Evolutionary conservation across 1,140 invertebrate species (phyloP).

Genomic region (Euschistus heros): DNA sequence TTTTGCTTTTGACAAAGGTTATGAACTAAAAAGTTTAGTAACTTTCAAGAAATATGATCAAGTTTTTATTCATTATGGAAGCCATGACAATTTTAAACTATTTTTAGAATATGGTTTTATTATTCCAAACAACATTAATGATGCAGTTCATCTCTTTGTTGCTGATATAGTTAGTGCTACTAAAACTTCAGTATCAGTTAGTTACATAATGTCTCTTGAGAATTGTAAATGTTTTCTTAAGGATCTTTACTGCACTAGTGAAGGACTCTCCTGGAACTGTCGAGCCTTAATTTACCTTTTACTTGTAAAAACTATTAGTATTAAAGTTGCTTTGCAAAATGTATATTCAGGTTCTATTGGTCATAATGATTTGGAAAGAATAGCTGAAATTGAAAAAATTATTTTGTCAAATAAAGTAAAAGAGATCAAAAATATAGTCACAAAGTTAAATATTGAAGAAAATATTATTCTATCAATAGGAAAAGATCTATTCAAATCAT

Average conservation of each 20-base stretch:
- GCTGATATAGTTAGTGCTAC: background rate
- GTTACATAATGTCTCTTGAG: slow-evolving; percentile 36
- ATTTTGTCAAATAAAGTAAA: too few relatives aligned
- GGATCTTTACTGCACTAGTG: slow-evolving; percentile 41
- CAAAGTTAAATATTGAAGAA: too few relatives aligned
- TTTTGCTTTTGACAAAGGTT: slow-evolving; percentile 27
- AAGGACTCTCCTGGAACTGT: slow-evolving; percentile 45
- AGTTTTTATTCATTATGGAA: slow-evolving; percentile 33
- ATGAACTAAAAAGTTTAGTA: slow-evolving; percentile 29
- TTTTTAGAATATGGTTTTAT: slow-evolving; percentile 33
- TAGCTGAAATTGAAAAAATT: too few relatives aligned
- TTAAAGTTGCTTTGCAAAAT: too few relatives aligned
- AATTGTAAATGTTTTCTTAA: slow-evolving; percentile 37
- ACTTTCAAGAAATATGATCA: slow-evolving; percentile 30
- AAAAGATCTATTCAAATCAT: too few relatives aligned
- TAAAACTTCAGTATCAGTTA: too few relatives aligned
- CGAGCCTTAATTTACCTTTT: slow-evolving; percentile 35
- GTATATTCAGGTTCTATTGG: too few relatives aligned
- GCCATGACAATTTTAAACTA: slow-evolving; percentile 31
- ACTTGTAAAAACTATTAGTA: background rate
- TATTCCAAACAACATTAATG: slow-evolving; percentile 30
- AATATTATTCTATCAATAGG: too few relatives aligned
- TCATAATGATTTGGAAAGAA: too few relatives aligned
- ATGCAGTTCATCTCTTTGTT: slow-evolving; percentile 25
- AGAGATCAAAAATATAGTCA: too few relatives aligned